Percentiles rank a stretch among this genome's conserved stretches.
phyloP scores from a whole-genome alignment of 2,113 vertebrate genomes.

The Calidris pugnax region DNA sequence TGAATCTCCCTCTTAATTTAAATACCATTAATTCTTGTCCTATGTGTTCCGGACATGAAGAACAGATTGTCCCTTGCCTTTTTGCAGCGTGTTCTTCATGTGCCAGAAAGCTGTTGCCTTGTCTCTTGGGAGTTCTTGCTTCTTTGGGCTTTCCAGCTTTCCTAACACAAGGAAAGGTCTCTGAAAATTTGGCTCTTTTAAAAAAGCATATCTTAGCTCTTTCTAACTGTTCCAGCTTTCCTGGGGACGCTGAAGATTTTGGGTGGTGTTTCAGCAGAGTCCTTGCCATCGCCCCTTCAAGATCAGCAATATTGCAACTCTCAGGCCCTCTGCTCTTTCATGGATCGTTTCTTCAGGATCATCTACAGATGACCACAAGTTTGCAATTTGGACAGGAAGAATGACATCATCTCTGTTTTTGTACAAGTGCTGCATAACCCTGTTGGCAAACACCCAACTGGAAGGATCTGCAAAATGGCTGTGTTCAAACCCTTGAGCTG shows the following conservation, averaged over 20 bases:
- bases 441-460: neutral
- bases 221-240: neutral
- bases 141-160: neutral
- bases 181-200: neutral
- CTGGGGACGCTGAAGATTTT: neutral
- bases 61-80: neutral
- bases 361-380: neutral
- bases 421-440: neutral
- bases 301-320: neutral
- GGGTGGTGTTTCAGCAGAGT: neutral
- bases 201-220: neutral
- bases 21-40: neutral
- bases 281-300: neutral
- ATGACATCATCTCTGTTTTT: neutral
- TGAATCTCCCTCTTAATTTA: neutral
- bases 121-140: neutral
- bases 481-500: neutral
- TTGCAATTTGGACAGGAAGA: neutral
- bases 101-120: neutral
- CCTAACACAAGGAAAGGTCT: neutral
- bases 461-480: neutral
- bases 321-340: neutral
- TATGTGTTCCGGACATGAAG: rapidly evolving
- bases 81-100: neutral
- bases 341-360: neutral